Conservation (phyloP, 2,888 invertebrate genomes). For the Chymomyza caudatula region DNA sequence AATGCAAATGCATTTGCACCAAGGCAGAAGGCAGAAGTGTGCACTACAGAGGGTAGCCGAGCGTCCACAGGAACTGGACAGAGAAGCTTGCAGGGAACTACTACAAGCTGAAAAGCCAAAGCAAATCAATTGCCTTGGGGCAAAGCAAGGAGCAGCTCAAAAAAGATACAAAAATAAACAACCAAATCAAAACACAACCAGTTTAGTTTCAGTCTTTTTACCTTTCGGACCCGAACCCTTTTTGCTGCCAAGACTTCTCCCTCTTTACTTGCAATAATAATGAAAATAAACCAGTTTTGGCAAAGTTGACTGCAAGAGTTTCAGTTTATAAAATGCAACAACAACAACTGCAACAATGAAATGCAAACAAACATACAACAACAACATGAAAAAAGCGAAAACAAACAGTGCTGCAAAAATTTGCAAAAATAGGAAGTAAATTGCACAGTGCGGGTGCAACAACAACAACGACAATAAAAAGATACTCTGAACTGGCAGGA, state of each 20-base stretch:
- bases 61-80: neutral
- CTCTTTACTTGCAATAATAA: neutral
- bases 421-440: slow-evolving; percentile 58
- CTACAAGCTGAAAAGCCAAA: slow-evolving; percentile 1
- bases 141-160: slow-evolving; percentile 44
- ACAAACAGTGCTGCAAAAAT: slow-evolving; percentile 3
- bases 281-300: slow-evolving; percentile 24
- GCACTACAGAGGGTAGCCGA: neutral
- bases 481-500: slow-evolving; percentile 51
- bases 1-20: slow-evolving; percentile 57
- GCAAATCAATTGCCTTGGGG: slow-evolving; percentile 56
- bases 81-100: neutral
- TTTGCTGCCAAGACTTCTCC: neutral
- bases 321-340: slow-evolving; percentile 5
- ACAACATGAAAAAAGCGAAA: slow-evolving; percentile 33
- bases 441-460: slow-evolving; percentile 32
- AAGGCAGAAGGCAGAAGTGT: neutral
- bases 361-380: slow-evolving; percentile 27
- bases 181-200: slow-evolving; percentile 49
- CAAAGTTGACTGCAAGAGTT: slow-evolving; percentile 7
- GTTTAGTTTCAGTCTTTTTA: slow-evolving; percentile 28
- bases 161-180: slow-evolving; percentile 21
- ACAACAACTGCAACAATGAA: slow-evolving; percentile 11
- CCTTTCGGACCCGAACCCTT: neutral
- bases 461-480: slow-evolving; percentile 35